phyloP scores from a whole-genome alignment of 2,113 vertebrate species.

The Anolis carolinensis region DNA sequence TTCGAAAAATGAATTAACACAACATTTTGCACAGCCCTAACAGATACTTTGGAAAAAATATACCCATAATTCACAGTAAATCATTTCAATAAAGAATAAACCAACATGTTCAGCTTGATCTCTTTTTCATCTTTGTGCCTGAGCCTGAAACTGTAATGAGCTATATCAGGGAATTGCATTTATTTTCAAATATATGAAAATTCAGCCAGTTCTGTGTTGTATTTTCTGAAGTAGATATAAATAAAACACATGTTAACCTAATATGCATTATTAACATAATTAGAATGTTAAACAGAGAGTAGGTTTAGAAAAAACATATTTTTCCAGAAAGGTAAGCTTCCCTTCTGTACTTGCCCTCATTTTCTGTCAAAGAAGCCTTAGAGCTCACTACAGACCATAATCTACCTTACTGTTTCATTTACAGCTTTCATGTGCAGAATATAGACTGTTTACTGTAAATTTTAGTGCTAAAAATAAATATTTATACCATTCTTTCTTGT shows the following conservation, averaged over 20 bases:
- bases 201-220: not conserved
- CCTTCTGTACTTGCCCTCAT: not conserved
- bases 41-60: no score
- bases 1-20: no score
- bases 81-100: not conserved
- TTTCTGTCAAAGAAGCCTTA: not conserved
- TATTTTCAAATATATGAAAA: not conserved
- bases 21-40: no score
- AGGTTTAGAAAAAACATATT: not conserved
- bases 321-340: not conserved
- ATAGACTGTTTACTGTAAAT: constrained; percentile 22
- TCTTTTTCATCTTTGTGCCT: no score
- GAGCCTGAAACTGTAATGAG: not conserved
- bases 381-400: not conserved
- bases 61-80: not conserved
- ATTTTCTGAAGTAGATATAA: constrained; percentile 9
- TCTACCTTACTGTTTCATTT: constrained; percentile 1
- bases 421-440: not conserved
- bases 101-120: not conserved
- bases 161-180: not conserved
- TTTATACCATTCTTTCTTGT: not conserved
- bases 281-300: constrained; percentile 2
- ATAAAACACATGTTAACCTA: not conserved
- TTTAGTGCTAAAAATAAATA: constrained; percentile 12
- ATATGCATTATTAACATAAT: not conserved